These are phyloP conservation scores for Athene cunicularia DNA, from an alignment of 2,113 vertebrate species.

Conservation along the genomic window DNA sequence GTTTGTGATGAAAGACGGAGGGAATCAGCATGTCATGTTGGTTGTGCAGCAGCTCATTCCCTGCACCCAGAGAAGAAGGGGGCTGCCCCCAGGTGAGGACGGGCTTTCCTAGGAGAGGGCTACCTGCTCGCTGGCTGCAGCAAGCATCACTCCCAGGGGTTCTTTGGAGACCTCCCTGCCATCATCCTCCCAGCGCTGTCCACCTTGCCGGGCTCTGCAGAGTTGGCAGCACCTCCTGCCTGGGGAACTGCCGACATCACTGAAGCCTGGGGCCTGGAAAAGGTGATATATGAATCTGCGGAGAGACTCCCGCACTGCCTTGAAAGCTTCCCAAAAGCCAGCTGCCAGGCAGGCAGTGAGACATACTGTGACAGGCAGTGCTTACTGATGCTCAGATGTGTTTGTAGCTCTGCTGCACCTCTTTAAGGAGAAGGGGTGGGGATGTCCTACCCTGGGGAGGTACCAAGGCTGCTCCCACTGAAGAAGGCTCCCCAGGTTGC, in stretches of 20 bases:
- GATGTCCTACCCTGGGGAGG: background rate
- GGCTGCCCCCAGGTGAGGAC: background rate
- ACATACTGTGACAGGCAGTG: background rate
- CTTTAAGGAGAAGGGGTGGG: background rate
- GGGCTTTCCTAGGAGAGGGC: rapidly evolving
- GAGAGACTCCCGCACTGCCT: background rate
- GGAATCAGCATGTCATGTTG: background rate
- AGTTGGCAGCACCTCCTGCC: background rate
- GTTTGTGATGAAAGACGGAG: rapidly evolving
- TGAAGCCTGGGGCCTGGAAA: background rate
- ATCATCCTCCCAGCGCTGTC: background rate
- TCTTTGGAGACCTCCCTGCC: rapidly evolving
- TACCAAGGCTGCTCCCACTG: rapidly evolving
- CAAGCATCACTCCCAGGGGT: background rate
- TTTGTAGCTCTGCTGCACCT: background rate
- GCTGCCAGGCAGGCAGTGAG: background rate
- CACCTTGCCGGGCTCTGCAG: rapidly evolving
- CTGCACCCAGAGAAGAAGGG: rapidly evolving
- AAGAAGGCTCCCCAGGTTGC: background rate
- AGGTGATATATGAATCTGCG: rapidly evolving
- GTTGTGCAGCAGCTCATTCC: background rate
- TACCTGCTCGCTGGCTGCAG: background rate
- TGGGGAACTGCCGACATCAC: background rate
- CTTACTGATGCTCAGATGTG: background rate
- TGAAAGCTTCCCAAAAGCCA: background rate